A percentile compares a stretch with the other conserved stretches of the same genome.
Conservation (phyloP, 2,797 vertebrate genomes). For the Clarias laeviceps region DNA sequence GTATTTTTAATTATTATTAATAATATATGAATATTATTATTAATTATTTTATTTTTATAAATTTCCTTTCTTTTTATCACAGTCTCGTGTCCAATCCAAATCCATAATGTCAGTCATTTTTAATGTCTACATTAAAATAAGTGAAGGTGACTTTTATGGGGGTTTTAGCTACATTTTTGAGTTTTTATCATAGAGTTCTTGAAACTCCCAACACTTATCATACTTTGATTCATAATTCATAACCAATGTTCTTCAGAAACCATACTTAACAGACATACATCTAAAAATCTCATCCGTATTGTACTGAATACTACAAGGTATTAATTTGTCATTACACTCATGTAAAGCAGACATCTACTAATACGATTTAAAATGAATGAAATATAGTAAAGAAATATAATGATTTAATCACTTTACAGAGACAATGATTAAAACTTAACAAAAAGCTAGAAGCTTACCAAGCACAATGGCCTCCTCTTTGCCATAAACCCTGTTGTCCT, state of each 20-base stretch:
- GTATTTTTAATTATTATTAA: too few relatives aligned
- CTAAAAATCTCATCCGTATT: background rate
- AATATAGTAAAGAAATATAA: slow-evolving; percentile 5
- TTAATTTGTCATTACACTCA: background rate
- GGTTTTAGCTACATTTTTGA: background rate
- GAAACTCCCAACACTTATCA: background rate
- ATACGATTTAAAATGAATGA: background rate
- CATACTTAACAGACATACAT: background rate
- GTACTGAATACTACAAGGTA: background rate
- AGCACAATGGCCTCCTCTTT: slow-evolving; percentile 88
- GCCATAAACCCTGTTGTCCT: slow-evolving; percentile 83
- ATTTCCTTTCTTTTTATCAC: background rate
- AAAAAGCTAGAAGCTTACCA: slow-evolving; percentile 37
- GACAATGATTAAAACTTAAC: background rate
- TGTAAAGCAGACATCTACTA: background rate
- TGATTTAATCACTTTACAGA: background rate
- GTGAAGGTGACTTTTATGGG: too few relatives aligned
- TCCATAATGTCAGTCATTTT: background rate
- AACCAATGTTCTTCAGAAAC: background rate
- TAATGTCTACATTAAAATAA: background rate
- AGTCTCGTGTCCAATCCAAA: background rate
- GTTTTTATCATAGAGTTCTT: background rate
- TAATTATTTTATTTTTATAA: too few relatives aligned
- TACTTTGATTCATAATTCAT: background rate
- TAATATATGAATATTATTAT: too few relatives aligned